These are phyloP conservation scores for Alauda arvensis DNA, from an alignment of 2,797 vertebrate genomes.

Conservation along the genomic window DNA sequence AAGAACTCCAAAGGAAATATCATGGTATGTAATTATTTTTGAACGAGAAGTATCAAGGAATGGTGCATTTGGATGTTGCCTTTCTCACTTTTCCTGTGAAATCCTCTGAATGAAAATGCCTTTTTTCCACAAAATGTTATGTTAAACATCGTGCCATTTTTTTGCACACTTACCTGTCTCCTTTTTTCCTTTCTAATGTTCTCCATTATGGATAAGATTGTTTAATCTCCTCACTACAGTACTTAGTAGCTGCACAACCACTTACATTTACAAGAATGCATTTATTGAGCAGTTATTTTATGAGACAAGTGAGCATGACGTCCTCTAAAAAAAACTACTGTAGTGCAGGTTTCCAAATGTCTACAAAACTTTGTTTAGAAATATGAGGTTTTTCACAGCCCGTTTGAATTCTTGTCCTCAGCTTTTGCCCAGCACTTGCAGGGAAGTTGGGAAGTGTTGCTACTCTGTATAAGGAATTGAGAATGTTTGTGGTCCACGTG, in stretches of 20 bases:
- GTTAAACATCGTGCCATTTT: background rate
- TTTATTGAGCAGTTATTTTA: background rate
- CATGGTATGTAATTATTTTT: conserved; percentile 79
- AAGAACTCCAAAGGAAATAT: conserved; percentile 94
- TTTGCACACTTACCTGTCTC: background rate
- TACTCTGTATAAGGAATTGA: background rate
- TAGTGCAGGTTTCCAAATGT: background rate
- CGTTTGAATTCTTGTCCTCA: background rate
- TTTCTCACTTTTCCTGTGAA: background rate
- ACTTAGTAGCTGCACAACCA: background rate
- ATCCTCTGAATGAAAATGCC: background rate
- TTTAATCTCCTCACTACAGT: background rate
- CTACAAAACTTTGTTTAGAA: background rate
- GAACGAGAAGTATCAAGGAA: background rate
- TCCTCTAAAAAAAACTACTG: background rate
- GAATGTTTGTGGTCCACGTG: background rate
- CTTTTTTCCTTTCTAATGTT: background rate
- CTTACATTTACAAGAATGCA: background rate
- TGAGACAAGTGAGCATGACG: background rate
- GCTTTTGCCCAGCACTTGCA: background rate
- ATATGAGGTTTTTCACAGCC: background rate
- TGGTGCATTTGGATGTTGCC: background rate
- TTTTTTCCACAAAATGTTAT: background rate
- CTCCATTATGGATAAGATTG: background rate
- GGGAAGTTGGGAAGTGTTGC: background rate